These are phyloP conservation scores for Coremacera marginata DNA, from an alignment of 2,888 invertebrate genomes.

Conservation along the genomic window DNA sequence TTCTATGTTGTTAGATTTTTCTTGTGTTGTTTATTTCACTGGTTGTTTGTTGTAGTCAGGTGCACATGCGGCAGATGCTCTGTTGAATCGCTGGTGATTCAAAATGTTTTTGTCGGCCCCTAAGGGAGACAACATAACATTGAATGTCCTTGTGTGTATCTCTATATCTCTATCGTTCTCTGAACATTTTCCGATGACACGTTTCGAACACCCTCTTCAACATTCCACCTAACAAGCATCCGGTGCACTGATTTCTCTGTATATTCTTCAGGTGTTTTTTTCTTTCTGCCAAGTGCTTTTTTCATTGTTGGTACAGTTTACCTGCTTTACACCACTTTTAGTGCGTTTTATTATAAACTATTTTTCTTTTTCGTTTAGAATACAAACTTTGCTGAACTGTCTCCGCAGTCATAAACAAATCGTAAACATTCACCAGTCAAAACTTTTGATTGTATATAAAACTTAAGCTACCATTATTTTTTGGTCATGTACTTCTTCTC, in stretches of 20 bases:
- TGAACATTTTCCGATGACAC: background rate
- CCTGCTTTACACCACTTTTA: background rate
- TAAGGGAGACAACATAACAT: background rate
- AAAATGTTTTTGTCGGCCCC: background rate
- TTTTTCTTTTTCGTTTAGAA: background rate
- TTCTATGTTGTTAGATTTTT: background rate
- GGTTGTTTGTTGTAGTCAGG: background rate
- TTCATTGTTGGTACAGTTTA: background rate
- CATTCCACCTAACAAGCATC: background rate
- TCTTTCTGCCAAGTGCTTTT: background rate
- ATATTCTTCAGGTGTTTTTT: background rate
- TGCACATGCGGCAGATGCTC: background rate
- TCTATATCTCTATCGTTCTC: background rate
- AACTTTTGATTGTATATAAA: constrained; percentile 26
- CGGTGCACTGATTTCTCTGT: background rate
- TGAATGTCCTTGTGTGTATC: background rate
- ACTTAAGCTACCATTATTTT: no score
- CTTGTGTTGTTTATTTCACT: background rate
- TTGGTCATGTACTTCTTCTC: background rate
- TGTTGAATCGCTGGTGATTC: background rate
- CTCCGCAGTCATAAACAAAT: constrained; percentile 33
- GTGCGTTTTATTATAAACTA: background rate
- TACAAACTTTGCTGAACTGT: background rate
- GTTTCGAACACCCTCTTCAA: background rate
- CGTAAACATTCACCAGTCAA: constrained; percentile 17